These are phyloP conservation scores for Poeciliopsis turneri DNA, from an alignment of 2,797 vertebrate genomes.

Conservation along the genomic window DNA sequence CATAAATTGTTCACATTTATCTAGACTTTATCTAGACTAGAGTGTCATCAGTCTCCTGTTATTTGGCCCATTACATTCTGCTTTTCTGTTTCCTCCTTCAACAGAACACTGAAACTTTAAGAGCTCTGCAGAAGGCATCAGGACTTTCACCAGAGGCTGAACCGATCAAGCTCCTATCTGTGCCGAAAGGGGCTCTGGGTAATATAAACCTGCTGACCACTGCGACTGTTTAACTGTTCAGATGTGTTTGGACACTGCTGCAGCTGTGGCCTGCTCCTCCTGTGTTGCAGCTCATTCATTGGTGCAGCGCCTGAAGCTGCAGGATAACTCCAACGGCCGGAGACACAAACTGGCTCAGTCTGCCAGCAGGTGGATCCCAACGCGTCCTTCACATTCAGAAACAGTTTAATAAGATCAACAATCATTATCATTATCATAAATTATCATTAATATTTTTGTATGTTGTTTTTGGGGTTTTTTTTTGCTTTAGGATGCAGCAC, in stretches of 20 bases:
- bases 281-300: constrained; percentile 68
- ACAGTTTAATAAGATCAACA: neutral
- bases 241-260: neutral
- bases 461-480: neutral
- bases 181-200: constrained; percentile 77
- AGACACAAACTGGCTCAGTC: constrained; percentile 65
- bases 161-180: constrained; percentile 75
- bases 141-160: constrained; percentile 72
- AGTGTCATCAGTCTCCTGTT: too few species aligned
- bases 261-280: neutral
- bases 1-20: too few species aligned
- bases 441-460: neutral
- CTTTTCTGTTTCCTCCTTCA: neutral
- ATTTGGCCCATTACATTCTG: neutral
- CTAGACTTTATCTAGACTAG: too few species aligned
- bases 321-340: constrained; percentile 57
- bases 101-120: constrained; percentile 81
- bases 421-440: too few species aligned
- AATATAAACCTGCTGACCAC: neutral
- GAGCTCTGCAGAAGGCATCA: constrained; percentile 79
- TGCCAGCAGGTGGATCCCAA: constrained; percentile 53
- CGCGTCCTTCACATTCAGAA: neutral
- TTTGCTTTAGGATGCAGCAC: constrained; percentile 66
- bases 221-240: neutral
- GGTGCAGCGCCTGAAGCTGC: constrained; percentile 71